Conservation (phyloP, 1,140 invertebrate genomes). For the Bombus fervidus region DNA sequence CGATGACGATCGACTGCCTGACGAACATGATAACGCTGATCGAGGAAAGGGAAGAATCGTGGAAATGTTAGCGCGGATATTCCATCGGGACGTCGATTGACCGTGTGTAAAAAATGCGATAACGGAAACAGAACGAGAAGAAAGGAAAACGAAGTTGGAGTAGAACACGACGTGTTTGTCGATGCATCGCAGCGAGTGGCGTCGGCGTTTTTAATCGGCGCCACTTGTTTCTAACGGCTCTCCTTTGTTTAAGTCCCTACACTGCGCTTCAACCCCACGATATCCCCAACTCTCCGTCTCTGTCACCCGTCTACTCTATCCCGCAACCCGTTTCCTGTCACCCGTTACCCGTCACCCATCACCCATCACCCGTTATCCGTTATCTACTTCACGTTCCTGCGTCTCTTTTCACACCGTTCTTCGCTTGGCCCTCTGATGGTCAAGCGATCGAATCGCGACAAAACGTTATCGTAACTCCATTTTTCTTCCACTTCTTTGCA, state of each 20-base stretch:
- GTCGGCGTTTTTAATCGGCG: conserved; percentile 78
- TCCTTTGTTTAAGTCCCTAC: conserved; percentile 76
- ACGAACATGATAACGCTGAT: not conserved
- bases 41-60: not conserved
- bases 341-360: not conserved
- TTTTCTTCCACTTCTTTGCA: not conserved
- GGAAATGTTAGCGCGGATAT: not conserved
- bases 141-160: conserved; percentile 25
- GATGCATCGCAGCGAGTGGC: conserved; percentile 57
- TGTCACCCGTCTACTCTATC: not conserved
- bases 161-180: conserved; percentile 63
- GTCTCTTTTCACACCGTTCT: no score
- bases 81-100: not conserved
- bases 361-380: not conserved
- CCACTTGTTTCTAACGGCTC: conserved; percentile 80
- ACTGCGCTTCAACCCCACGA: conserved; percentile 42
- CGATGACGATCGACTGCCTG: not conserved
- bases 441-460: conserved; percentile 4
- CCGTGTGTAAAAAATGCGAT: not conserved
- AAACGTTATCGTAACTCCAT: not conserved
- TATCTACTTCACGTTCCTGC: not conserved
- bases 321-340: not conserved
- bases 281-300: conserved; percentile 21
- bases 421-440: no score
- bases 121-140: not conserved